Conservation (phyloP, 1,140 invertebrate species). For the Calliphora vicina region DNA sequence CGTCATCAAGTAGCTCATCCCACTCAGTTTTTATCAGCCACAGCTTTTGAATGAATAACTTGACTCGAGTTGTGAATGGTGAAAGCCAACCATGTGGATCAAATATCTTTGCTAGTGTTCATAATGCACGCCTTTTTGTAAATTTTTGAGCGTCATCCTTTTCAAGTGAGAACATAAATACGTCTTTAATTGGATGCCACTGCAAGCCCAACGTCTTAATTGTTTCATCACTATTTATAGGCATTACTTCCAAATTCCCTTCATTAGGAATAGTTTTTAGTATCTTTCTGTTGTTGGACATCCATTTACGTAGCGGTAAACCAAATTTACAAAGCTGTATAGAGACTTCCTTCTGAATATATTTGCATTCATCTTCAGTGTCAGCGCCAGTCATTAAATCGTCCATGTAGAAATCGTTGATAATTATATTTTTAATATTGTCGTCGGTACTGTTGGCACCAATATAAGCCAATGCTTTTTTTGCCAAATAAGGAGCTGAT, state of each 20-base stretch:
- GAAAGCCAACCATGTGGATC: constrained; percentile 62
- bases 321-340: constrained; percentile 50
- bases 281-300: constrained; percentile 44
- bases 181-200: constrained; percentile 52
- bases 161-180: constrained; percentile 42
- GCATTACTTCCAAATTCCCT: constrained; percentile 37
- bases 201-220: constrained; percentile 52
- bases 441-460: constrained; percentile 49
- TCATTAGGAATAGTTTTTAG: constrained; percentile 45
- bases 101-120: constrained; percentile 57
- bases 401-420: constrained; percentile 62
- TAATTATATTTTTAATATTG: constrained; percentile 43
- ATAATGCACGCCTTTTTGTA: constrained; percentile 54
- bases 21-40: constrained; percentile 43
- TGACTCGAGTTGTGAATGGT: constrained; percentile 54
- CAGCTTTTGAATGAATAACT: constrained; percentile 61
- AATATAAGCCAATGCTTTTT: constrained; percentile 49
- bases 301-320: constrained; percentile 62
- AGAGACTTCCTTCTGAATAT: constrained; percentile 35
- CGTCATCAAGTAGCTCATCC: too few species aligned
- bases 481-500: constrained; percentile 49
- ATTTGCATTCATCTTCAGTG: constrained; percentile 40
- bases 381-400: constrained; percentile 54
- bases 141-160: not conserved
- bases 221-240: constrained; percentile 27